These are phyloP conservation scores for Galaxias olidus DNA, from an alignment of 2,797 vertebrate genomes.

Conservation along the genomic window DNA sequence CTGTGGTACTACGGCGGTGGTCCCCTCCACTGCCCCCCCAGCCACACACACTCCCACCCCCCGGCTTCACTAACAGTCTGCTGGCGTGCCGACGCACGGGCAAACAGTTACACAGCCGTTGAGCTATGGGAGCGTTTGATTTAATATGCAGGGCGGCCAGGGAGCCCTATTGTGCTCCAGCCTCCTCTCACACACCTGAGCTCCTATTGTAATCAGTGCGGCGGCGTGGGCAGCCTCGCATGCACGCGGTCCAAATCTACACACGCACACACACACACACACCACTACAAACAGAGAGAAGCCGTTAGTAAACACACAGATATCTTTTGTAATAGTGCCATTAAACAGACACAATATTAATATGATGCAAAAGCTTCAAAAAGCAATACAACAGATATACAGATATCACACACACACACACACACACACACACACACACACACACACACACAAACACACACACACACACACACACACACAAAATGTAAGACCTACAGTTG, in stretches of 20 bases:
- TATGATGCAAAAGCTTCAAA: too few species aligned
- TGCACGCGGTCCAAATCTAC: neutral
- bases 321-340: too few species aligned
- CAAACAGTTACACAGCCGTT: neutral
- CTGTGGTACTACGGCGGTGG: too few species aligned
- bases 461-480: too few species aligned
- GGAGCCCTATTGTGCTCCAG: slow-evolving; percentile 43
- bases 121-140: slow-evolving; percentile 28
- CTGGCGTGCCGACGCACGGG: slow-evolving; percentile 15
- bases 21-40: too few species aligned
- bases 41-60: neutral
- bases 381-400: too few species aligned
- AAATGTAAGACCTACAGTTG: too few species aligned
- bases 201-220: neutral
- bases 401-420: too few species aligned
- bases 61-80: slow-evolving; percentile 4
- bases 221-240: slow-evolving; percentile 5
- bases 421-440: too few species aligned
- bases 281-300: neutral
- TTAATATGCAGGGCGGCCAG: slow-evolving; percentile 39
- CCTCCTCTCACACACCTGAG: slow-evolving; percentile 37
- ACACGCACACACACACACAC: slow-evolving; percentile 1
- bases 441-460: too few species aligned
- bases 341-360: too few species aligned
- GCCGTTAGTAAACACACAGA: too few species aligned